Conservation (phyloP, 1,140 invertebrate genomes). For the Rhynchophorus ferrugineus region DNA sequence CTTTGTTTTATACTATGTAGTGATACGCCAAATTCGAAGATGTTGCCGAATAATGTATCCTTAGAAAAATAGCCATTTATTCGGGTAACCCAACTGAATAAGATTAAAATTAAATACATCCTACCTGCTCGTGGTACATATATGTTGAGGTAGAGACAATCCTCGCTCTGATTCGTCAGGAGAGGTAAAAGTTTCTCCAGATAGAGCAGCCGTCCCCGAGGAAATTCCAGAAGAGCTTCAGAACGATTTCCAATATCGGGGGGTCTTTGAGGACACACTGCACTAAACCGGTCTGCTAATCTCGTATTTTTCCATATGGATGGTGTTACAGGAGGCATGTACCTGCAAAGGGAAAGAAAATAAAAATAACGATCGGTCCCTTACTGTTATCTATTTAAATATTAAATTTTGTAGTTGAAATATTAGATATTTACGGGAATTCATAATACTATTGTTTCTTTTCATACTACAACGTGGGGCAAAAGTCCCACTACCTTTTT, state of each 20-base stretch:
- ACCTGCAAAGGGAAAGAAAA: slow-evolving; percentile 45
- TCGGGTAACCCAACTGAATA: too few relatives aligned
- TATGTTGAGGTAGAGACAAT: slow-evolving; percentile 94
- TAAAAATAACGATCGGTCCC: neutral
- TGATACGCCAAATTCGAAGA: too few relatives aligned
- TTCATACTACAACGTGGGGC: too few relatives aligned
- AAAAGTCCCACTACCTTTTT: too few relatives aligned
- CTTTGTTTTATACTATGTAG: too few relatives aligned
- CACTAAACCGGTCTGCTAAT: slow-evolving; percentile 69
- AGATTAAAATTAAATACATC: too few relatives aligned
- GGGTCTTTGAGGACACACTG: slow-evolving; percentile 83
- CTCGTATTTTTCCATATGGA: slow-evolving; percentile 78
- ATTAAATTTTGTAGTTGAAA: too few relatives aligned
- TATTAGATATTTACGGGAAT: too few relatives aligned
- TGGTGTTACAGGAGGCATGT: slow-evolving; percentile 90
- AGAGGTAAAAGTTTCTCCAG: slow-evolving; percentile 73
- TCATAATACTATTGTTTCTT: too few relatives aligned
- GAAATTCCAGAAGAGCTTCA: slow-evolving; percentile 66
- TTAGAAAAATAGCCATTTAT: too few relatives aligned
- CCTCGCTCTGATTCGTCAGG: slow-evolving; percentile 86
- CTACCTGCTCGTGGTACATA: slow-evolving; percentile 82
- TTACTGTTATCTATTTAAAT: neutral
- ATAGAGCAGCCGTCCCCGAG: slow-evolving; percentile 70
- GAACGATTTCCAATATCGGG: slow-evolving; percentile 62
- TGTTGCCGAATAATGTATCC: too few relatives aligned